Evolutionary conservation across 2,113 vertebrate genomes (phyloP).

Genomic region (Salvelinus fontinalis): DNA sequence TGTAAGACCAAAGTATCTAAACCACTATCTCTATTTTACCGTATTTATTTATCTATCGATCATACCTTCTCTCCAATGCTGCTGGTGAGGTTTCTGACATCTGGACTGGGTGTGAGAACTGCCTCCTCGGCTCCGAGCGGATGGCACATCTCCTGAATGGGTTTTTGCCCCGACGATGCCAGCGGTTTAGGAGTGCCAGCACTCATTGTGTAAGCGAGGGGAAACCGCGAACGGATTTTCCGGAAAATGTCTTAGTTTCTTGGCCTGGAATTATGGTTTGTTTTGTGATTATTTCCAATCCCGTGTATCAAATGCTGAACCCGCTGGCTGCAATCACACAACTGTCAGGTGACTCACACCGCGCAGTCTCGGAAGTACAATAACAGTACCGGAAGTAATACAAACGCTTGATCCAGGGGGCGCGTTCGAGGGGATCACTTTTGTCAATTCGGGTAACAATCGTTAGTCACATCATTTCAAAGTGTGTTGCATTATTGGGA

Average conservation of each 20-base stretch:
- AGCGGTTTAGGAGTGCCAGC: constrained; percentile 81
- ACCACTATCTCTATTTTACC: no score
- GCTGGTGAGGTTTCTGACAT: constrained; percentile 73
- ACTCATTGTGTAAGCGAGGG: constrained; percentile 59
- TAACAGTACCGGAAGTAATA: constrained; percentile 21
- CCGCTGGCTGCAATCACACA: constrained; percentile 9
- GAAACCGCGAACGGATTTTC: constrained; percentile 17
- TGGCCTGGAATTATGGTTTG: neutral
- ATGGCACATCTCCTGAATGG: constrained; percentile 89
- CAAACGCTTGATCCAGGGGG: neutral
- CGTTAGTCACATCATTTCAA: no score
- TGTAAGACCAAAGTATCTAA: no score
- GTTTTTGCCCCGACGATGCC: constrained; percentile 88
- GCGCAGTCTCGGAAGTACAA: constrained; percentile 47
- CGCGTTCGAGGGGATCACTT: no score
- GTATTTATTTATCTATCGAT: no score
- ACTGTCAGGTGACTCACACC: constrained; percentile 55
- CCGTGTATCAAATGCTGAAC: constrained; percentile 14
- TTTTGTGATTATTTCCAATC: constrained; percentile 2
- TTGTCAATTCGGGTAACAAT: no score
- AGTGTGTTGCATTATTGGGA: no score
- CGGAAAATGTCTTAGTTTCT: constrained; percentile 17
- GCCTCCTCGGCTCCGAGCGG: constrained; percentile 88
- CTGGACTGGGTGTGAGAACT: constrained; percentile 81
- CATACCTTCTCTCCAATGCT: constrained; percentile 64